phyloP scores from a whole-genome alignment of 2,888 invertebrate genomes.

The Agriopis marginaria region DNA sequence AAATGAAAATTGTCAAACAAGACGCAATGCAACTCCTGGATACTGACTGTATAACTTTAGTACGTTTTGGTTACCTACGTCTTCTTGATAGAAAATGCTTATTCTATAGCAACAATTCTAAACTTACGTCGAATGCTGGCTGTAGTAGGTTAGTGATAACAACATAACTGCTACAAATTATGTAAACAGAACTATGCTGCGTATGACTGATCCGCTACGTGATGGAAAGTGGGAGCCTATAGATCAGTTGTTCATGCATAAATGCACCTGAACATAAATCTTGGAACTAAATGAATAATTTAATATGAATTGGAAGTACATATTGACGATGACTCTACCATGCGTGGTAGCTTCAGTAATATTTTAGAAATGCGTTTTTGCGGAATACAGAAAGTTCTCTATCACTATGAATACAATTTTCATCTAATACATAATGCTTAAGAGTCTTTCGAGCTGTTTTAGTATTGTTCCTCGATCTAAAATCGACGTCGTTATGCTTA shows the following conservation, averaged over 20 bases:
- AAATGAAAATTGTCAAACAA: no score
- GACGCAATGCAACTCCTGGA: no score
- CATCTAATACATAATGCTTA: neutral
- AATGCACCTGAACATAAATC: neutral
- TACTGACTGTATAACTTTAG: neutral
- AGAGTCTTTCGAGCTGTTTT: slow-evolving; percentile 19
- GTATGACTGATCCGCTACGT: slow-evolving; percentile 56
- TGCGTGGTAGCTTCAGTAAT: neutral
- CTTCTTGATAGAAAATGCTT: neutral
- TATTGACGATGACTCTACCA: neutral
- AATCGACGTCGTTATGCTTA: neutral
- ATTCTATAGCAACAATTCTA: neutral
- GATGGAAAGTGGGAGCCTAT: slow-evolving; percentile 59
- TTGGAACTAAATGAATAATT: neutral
- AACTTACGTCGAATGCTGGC: neutral
- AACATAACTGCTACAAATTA: slow-evolving; percentile 44
- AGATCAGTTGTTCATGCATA: slow-evolving; percentile 36
- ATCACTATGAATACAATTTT: neutral
- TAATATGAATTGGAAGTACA: neutral
- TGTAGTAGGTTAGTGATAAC: slow-evolving; percentile 7
- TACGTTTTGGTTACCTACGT: neutral
- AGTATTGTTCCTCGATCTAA: slow-evolving; percentile 32
- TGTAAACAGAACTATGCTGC: slow-evolving; percentile 51
- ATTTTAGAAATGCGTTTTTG: neutral
- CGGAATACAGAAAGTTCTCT: neutral